phyloP scores from a whole-genome alignment of 2,113 vertebrate species.

The Bos indicus region DNA sequence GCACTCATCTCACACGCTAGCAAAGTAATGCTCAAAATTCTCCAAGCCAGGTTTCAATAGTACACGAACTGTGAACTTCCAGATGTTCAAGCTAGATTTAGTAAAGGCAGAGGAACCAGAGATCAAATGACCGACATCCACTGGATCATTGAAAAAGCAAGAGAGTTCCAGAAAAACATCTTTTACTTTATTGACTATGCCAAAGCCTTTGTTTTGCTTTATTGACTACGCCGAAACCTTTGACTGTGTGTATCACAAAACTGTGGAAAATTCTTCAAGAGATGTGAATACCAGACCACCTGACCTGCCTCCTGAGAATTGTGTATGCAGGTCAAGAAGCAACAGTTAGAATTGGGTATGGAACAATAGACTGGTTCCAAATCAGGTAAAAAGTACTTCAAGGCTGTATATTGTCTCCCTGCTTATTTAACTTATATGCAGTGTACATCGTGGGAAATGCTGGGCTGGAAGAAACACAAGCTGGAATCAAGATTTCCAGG shows the following conservation, averaged over 20 bases:
- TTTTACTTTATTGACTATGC: not conserved
- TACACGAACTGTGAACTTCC: not conserved
- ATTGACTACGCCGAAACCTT: not conserved
- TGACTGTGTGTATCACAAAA: not conserved
- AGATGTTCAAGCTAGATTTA: not conserved
- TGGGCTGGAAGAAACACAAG: not conserved
- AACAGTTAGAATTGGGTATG: not conserved
- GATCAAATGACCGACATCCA: not conserved
- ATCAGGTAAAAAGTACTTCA: not conserved
- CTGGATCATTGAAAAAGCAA: rapidly evolving
- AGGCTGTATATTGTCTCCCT: not conserved
- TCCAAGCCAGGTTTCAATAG: not conserved
- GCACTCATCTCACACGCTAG: not conserved
- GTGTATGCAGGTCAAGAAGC: not conserved
- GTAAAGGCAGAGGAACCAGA: not conserved
- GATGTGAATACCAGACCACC: not conserved
- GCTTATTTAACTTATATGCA: not conserved
- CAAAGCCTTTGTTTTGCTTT: not conserved
- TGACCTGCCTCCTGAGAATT: not conserved
- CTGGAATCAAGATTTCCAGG: not conserved
- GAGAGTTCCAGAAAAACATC: not conserved
- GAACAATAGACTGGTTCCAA: not conserved
- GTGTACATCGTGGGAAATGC: not conserved
- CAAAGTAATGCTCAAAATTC: not conserved
- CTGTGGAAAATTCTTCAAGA: not conserved